A percentile compares a stretch with the other conserved stretches of the same genome.
Conservation (phyloP, 1,140 invertebrate genomes). For the Gonioctena quinquepunctata region DNA sequence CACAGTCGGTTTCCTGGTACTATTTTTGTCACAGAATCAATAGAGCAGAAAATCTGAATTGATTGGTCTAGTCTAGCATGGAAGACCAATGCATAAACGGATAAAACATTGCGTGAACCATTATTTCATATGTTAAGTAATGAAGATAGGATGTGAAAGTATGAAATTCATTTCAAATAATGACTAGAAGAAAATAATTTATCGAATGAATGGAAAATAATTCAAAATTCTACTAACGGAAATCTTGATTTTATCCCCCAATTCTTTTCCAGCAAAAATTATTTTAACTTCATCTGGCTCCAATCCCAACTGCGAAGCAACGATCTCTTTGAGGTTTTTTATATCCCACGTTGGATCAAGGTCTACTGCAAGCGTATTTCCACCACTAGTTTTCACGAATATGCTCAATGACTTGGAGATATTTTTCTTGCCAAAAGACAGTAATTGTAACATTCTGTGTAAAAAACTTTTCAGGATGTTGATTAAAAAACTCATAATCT, state of each 20-base stretch:
- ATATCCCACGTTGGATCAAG: constrained; percentile 78
- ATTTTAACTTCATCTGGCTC: constrained; percentile 76
- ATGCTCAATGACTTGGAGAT: constrained; percentile 68
- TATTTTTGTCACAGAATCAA: too few relatives aligned
- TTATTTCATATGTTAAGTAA: too few relatives aligned
- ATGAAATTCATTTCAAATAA: too few relatives aligned
- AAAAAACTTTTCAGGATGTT: constrained; percentile 56
- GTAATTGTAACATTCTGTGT: constrained; percentile 65
- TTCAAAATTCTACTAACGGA: background rate
- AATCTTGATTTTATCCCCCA: constrained; percentile 73
- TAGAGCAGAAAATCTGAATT: too few relatives aligned
- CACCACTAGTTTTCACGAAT: constrained; percentile 74
- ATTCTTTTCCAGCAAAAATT: constrained; percentile 84
- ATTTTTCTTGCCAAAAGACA: constrained; percentile 65
- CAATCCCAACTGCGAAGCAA: constrained; percentile 71
- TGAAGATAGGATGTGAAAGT: too few relatives aligned
- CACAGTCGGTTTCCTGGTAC: too few relatives aligned
- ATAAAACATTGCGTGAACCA: too few relatives aligned
- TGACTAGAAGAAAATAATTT: too few relatives aligned
- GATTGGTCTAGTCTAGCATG: too few relatives aligned
- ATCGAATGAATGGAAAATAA: too few relatives aligned
- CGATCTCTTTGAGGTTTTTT: constrained; percentile 72
- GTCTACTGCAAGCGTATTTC: constrained; percentile 68
- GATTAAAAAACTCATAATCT: constrained; percentile 26
- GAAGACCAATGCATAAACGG: too few relatives aligned